phyloP scores from a whole-genome alignment of 2,888 invertebrate species.

The Polia nebulosa region DNA sequence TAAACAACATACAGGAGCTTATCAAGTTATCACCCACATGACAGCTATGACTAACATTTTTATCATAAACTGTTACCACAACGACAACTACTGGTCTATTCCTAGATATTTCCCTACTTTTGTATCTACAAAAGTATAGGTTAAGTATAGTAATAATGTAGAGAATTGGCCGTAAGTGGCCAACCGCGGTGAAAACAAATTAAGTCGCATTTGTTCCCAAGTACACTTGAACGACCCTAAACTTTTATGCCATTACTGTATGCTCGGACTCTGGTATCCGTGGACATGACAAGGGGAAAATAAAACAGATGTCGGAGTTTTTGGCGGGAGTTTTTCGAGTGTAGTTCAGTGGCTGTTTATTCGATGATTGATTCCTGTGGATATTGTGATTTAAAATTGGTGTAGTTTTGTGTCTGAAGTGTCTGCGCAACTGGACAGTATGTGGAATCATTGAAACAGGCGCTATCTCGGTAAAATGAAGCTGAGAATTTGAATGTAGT shows the following conservation, averaged over 20 bases:
- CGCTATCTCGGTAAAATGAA: too few relatives aligned
- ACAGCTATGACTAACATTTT: constrained; percentile 39
- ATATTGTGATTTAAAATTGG: too few relatives aligned
- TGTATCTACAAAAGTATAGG: not conserved
- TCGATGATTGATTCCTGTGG: too few relatives aligned
- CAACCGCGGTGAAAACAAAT: constrained; percentile 45
- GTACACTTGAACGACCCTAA: constrained; percentile 5
- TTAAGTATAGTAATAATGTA: not conserved
- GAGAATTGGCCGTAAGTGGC: constrained; percentile 38
- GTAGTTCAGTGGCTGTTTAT: too few relatives aligned
- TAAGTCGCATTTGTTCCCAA: constrained; percentile 25
- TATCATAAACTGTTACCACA: constrained; percentile 26
- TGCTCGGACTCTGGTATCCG: not conserved
- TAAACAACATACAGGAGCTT: constrained; percentile 14
- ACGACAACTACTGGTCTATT: constrained; percentile 29
- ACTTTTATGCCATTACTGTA: not conserved
- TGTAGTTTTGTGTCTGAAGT: too few relatives aligned
- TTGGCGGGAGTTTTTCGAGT: too few relatives aligned
- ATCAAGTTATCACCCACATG: constrained; percentile 35
- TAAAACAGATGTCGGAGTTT: too few relatives aligned
- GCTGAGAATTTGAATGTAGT: too few relatives aligned
- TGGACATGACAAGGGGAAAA: too few relatives aligned
- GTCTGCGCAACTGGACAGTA: too few relatives aligned
- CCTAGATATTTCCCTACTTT: constrained; percentile 42
- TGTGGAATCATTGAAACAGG: too few relatives aligned